phyloP scores from a whole-genome alignment of 2,113 vertebrate genomes.

The Lampris incognitus region DNA sequence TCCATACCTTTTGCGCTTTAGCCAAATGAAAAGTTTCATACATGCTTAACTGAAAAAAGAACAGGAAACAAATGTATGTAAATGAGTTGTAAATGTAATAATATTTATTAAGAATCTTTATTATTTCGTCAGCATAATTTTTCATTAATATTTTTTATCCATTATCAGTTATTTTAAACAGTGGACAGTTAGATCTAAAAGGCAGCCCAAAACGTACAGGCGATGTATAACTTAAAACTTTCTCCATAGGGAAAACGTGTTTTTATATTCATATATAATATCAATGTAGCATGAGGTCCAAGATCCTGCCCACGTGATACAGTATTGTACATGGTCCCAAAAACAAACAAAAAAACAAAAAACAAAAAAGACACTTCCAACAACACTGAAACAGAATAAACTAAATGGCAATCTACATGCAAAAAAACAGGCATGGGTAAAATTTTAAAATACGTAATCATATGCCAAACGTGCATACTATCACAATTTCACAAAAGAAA shows the following conservation, averaged over 20 bases:
- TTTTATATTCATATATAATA: slow-evolving; percentile 86
- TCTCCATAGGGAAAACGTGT: slow-evolving; percentile 93
- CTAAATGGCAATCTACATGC: slow-evolving; percentile 83
- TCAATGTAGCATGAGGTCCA: slow-evolving; percentile 89
- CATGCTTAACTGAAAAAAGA: background rate
- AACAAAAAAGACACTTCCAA: slow-evolving; percentile 50
- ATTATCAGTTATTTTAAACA: slow-evolving; percentile 83
- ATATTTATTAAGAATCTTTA: slow-evolving; percentile 88
- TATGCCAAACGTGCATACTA: slow-evolving; percentile 80
- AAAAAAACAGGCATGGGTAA: slow-evolving; percentile 77
- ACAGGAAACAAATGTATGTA: slow-evolving; percentile 17
- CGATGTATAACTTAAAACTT: slow-evolving; percentile 89
- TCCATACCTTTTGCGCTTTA: too few relatives aligned
- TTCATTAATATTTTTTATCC: slow-evolving; percentile 79
- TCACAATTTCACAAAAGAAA: slow-evolving; percentile 79
- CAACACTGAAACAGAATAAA: slow-evolving; percentile 62
- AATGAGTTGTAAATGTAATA: slow-evolving; percentile 83
- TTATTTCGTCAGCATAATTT: slow-evolving; percentile 82
- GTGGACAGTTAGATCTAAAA: slow-evolving; percentile 86
- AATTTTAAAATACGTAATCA: slow-evolving; percentile 78
- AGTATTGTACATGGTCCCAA: slow-evolving; percentile 86
- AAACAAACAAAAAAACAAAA: slow-evolving; percentile 67
- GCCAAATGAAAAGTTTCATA: background rate
- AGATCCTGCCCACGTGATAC: slow-evolving; percentile 85
- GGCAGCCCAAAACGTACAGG: slow-evolving; percentile 88